Evolutionary conservation across 2,113 vertebrate species (phyloP), one percentile per base, ranked within the genome.

Genomic region (Ia io): DNA sequence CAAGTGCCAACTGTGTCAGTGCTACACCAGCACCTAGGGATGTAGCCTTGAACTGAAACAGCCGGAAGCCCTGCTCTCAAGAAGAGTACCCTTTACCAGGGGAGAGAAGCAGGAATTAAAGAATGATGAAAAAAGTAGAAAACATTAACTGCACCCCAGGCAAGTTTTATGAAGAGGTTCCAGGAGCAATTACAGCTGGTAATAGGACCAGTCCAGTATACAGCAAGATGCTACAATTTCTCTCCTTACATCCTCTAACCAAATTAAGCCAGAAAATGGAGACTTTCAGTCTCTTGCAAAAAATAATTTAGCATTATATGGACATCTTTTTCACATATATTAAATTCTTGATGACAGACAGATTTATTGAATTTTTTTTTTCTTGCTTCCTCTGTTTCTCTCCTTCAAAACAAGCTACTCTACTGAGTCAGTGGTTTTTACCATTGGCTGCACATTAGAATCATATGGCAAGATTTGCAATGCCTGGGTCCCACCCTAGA

Each of bases 381-480:
- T 42, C 42, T 67, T 89, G 7, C 3, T 73, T 71, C 22, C 35
- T 92, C 9, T 88, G 16, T 65, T 84, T 91, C 67, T 93, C 25
- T 95, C 84, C 56, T 23, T 93, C 77, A 84, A 51, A 92, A 20
- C 22, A 95, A 92, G 40, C 11, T 77, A 67, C 30, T 95, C 35
- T 63, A 78, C 67, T 65, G 44, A 89, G 47, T 70, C 40, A 37
- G 18, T 53, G 17, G 28, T 93, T 94, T 95, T 86, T 84, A 76
- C 73, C 11, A 95, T 1, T 30, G 42, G 3, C 49, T 79, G 6
- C 12, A 92, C 23, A 22, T 0, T 49, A 47, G 40, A 88, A 74
- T 82, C 40, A 56, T 59, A 23, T 32, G 42, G 25, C 35, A 12
- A 7, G 14, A 6, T 28, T 69, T 80, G 7, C 8, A 35, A 70